phyloP scores from a whole-genome alignment of 1,140 invertebrate genomes.

The Conopomorpha cramerella region DNA sequence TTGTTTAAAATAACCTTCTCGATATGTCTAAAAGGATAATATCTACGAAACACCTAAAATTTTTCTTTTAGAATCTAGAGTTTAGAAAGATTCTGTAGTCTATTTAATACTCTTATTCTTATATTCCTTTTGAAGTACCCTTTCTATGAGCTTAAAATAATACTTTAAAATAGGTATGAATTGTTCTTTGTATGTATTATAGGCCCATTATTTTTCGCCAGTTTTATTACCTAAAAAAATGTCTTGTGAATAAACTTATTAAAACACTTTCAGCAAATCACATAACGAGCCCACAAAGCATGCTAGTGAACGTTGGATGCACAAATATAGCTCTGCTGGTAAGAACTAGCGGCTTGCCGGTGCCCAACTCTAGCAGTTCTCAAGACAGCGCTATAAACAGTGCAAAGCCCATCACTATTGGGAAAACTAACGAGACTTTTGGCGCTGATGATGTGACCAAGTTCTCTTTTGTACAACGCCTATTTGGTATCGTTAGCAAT shows the following conservation, averaged over 20 bases:
- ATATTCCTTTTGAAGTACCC: no score
- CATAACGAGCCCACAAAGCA: conserved; percentile 61
- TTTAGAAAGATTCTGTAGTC: no score
- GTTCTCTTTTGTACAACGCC: conserved; percentile 62
- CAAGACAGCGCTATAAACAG: conserved; percentile 32
- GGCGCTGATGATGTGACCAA: conserved; percentile 53
- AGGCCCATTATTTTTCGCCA: no score
- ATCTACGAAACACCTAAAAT: no score
- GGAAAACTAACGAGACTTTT: conserved; percentile 10
- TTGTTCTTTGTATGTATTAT: no score
- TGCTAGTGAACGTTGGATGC: conserved; percentile 67
- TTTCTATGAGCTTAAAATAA: no score
- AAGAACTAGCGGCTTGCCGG: conserved; percentile 67
- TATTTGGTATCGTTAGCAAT: conserved; percentile 67
- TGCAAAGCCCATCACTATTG: conserved; percentile 32
- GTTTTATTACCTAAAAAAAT: no score
- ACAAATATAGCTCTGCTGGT: conserved; percentile 72
- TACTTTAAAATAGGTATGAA: no score
- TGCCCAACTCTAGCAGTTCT: conserved; percentile 42
- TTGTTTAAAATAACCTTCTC: no score
- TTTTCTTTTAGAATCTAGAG: no score
- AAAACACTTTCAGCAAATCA: conserved; percentile 63
- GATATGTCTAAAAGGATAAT: no score
- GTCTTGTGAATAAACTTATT: not conserved
- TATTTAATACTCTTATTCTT: no score